Evolutionary conservation across 1,140 invertebrate genomes (phyloP), one percentile per base, ranked within the genome.

Genomic region (Laupala kohalensis): DNA sequence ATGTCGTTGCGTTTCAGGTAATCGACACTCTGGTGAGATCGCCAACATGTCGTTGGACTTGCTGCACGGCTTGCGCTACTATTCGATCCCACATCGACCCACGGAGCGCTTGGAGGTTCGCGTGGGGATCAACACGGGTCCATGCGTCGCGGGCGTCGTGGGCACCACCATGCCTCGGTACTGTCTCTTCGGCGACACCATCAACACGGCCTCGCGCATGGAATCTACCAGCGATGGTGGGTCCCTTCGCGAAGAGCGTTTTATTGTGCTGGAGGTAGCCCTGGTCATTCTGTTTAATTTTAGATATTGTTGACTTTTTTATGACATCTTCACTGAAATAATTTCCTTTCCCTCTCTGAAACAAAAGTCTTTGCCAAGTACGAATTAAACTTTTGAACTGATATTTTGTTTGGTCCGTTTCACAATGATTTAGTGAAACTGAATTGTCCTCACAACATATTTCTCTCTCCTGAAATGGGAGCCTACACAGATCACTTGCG

Each of bases 131-230:
- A 86, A 88, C 77, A 85, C 85, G 9, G 87, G 87, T 0, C 79
- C 83, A 2, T 83, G 86, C 76, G 83, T 86, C 1, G 86, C 86
- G 0, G 87, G 87, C 0, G 85, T 88, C 0, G 86, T 89, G 0
- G 87, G 87, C 4, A 81, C 84, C 19, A 86, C 84, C 37, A 88
- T 88, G 86, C 87, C 87, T 0, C 77, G 87, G 15, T 89, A 89
- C 77, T 89, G 88, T 75, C 80, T 90, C 15, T 90, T 90, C 75
- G 88, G 85, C 3, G 85, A 86, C 73, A 84, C 83, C 2, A 82
- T 86, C 66, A 86, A 85, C 74, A 84, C 82, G 12, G 84, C 85
- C 0, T 79, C 79, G 6, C 72, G 84, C 66, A 87, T 87, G 84
- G 84, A 86, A 74, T 77, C 80, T 0, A 81, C 79, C 30, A 80